Conservation (phyloP, 2,888 invertebrate species). For the Diaperis boleti region DNA sequence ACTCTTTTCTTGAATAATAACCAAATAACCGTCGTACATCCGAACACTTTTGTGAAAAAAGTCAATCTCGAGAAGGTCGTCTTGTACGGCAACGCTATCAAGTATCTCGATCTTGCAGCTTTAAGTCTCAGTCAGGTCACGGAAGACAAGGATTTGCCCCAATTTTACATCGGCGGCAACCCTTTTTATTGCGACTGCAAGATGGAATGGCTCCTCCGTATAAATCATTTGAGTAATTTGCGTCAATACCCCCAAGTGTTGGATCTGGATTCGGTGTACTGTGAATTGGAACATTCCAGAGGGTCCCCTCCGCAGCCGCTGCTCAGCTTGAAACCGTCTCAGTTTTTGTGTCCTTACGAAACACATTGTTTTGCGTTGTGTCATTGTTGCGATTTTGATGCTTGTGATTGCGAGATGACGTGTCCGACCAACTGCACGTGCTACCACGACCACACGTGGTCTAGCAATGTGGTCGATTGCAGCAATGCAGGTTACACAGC, state of each 20-base stretch:
- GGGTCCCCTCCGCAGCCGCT: slow-evolving; percentile 75
- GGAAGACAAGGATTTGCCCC: slow-evolving; percentile 77
- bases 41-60: slow-evolving; percentile 80
- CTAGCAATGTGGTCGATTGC: slow-evolving; percentile 87
- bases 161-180: slow-evolving; percentile 85
- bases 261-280: slow-evolving; percentile 83
- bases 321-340: slow-evolving; percentile 77
- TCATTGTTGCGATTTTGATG: slow-evolving; percentile 91
- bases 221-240: slow-evolving; percentile 80
- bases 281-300: slow-evolving; percentile 78
- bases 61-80: slow-evolving; percentile 81
- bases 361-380: slow-evolving; percentile 88
- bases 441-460: slow-evolving; percentile 89
- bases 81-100: slow-evolving; percentile 80
- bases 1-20: slow-evolving; percentile 81
- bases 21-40: slow-evolving; percentile 76
- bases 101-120: slow-evolving; percentile 78
- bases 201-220: slow-evolving; percentile 87
- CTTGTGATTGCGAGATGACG: slow-evolving; percentile 92
- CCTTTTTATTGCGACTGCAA: slow-evolving; percentile 88
- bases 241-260: slow-evolving; percentile 83
- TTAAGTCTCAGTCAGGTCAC: slow-evolving; percentile 76
- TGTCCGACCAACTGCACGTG: slow-evolving; percentile 89
- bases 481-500: slow-evolving; percentile 79
- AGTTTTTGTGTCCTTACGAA: slow-evolving; percentile 85